Percentiles rank a stretch among this genome's conserved stretches.
phyloP scores from a whole-genome alignment of 92 coral and sea anemone species.

The Paramuricea clavata region DNA sequence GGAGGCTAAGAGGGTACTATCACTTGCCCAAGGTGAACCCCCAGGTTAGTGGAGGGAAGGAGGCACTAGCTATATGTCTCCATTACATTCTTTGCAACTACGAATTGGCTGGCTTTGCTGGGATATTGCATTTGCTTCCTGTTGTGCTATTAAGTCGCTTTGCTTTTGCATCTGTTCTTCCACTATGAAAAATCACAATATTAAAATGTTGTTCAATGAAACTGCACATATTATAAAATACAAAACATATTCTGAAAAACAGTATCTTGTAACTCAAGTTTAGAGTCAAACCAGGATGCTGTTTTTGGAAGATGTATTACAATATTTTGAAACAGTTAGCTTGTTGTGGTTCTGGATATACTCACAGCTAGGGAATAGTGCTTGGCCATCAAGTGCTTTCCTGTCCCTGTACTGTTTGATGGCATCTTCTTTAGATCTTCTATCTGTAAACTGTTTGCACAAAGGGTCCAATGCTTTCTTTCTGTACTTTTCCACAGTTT shows the following conservation, averaged over 20 bases:
- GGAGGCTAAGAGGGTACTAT: conserved; percentile 14
- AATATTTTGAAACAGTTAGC: not conserved
- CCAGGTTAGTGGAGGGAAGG: conserved; percentile 16
- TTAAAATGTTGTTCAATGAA: too few species aligned
- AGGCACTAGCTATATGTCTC: not conserved
- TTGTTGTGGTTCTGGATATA: not conserved
- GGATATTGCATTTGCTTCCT: not conserved
- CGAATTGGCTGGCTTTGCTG: not conserved
- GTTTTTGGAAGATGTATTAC: too few species aligned
- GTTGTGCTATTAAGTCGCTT: not conserved
- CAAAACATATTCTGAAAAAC: too few species aligned
- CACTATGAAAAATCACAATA: not conserved
- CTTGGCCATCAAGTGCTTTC: conserved; percentile 20
- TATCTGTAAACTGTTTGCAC: not conserved
- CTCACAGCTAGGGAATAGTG: conserved; percentile 21
- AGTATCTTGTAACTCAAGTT: too few species aligned
- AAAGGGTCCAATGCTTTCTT: not conserved
- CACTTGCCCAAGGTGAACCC: conserved; percentile 16
- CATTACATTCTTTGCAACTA: not conserved
- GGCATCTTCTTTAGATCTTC: conserved; percentile 14
- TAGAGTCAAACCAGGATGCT: too few species aligned
- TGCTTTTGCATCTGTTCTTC: conserved; percentile 2
- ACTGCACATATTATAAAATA: too few species aligned
- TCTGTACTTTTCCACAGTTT: not conserved
- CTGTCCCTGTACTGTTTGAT: conserved; percentile 14